Conservation (phyloP, 2,888 invertebrate species). For the Leucania comma region DNA sequence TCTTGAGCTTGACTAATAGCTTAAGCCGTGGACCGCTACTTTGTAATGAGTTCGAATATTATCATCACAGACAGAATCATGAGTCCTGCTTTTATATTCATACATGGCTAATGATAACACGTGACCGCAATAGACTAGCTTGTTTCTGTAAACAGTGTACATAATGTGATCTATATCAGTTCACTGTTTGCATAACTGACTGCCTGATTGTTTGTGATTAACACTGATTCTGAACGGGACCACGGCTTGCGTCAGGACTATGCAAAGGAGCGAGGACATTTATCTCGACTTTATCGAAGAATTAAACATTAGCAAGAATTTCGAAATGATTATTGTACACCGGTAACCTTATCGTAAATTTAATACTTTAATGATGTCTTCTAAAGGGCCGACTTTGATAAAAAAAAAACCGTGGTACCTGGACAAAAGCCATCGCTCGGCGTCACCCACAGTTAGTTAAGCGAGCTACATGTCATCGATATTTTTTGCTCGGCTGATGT, state of each 20-base stretch:
- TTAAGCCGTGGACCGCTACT: constrained; percentile 18
- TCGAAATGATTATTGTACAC: constrained; percentile 73
- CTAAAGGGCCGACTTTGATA: constrained; percentile 80
- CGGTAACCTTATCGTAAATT: constrained; percentile 84
- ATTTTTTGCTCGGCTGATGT: constrained; percentile 88
- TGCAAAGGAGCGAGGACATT: constrained; percentile 25
- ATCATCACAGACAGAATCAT: constrained; percentile 21
- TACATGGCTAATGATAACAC: constrained; percentile 46
- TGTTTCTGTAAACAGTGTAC: constrained; percentile 45
- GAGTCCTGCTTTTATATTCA: constrained; percentile 33
- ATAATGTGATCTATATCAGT: constrained; percentile 50
- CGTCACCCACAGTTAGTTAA: constrained; percentile 82
- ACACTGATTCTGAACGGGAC: constrained; percentile 10
- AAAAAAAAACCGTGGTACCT: constrained; percentile 81
- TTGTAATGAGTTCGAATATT: constrained; percentile 32
- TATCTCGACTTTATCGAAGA: constrained; percentile 45
- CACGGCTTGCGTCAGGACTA: constrained; percentile 24
- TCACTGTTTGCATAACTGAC: constrained; percentile 43
- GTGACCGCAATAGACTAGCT: constrained; percentile 38
- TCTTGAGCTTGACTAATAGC: constrained; percentile 52
- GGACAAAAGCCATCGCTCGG: constrained; percentile 76
- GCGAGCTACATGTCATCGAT: constrained; percentile 85
- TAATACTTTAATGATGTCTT: constrained; percentile 88
- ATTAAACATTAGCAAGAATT: constrained; percentile 66
- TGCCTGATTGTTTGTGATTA: constrained; percentile 39